Base-by-base conservation (phyloP, 2,888 invertebrate species). In the Alloplasta piceator region DNA sequence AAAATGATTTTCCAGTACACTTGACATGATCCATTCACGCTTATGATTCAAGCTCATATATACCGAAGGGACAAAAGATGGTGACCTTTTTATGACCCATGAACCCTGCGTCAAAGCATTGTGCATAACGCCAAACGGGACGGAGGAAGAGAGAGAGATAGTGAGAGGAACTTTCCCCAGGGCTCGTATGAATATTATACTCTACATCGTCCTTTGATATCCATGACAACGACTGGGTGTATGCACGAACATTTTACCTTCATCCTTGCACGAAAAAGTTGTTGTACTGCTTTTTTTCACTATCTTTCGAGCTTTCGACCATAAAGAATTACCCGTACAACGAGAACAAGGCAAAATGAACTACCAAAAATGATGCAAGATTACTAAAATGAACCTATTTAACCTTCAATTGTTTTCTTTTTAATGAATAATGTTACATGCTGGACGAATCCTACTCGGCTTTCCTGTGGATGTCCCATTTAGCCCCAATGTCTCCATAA, bases 31-130 rank as follows among this genome's bases (percentile, higher is more conserved):
- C 1, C 3, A 26, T 26, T 26, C 26, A 26, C 26, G 26, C 3
- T 26, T 26, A 26, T 26, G 3, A 26, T 26, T 16, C 14, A 70
- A 38, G 38, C 26, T 63, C 41, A 9, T 63, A 43, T 50, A 60
- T 71, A 55, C 60, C 80, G 73, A 82, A 73, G 71, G 48, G 78
- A 78, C 76, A 12, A 50, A 67, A 76, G 70, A 76, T 76, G 70
- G 70, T 67, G 78, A 46, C 73, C 70, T 67, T 84, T 87, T 86
- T 85, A 87, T 83, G 87, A 85, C 80, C 87, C 72, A 85, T 85
- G 86, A 86, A 87, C 85, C 82, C 78, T 78, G 16, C 72, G 67
- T 14, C 43, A 48, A 67, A 52, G 50, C 46, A 48, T 82, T 77
- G 60, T 72, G 56, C 52, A 56, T 46, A 68, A 50, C 80, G 48